Conservation (phyloP, 2,113 vertebrate genomes). For the Leucosticte australis region DNA sequence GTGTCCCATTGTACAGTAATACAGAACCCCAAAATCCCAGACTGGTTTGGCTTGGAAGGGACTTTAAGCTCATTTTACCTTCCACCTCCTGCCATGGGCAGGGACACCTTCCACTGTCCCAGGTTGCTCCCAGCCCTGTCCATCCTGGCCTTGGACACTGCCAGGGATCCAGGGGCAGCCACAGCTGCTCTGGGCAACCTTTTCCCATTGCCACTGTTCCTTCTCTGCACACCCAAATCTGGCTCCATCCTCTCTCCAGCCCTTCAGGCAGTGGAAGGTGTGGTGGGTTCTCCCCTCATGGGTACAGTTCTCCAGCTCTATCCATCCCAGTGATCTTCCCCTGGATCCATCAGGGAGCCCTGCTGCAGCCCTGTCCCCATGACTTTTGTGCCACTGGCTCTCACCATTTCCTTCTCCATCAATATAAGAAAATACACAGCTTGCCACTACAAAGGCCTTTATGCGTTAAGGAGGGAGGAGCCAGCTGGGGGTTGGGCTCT, state of each 20-base stretch:
- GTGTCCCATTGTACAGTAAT: accelerated
- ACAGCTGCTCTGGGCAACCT: not conserved
- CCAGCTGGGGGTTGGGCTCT: not conserved
- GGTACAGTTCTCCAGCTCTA: not conserved
- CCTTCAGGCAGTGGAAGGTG: not conserved
- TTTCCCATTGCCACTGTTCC: not conserved
- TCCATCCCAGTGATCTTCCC: not conserved
- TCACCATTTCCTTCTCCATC: not conserved
- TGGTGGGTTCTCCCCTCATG: not conserved
- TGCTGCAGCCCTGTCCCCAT: not conserved
- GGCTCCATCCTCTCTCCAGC: not conserved
- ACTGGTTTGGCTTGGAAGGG: not conserved
- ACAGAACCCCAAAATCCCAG: not conserved
- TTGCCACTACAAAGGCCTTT: not conserved
- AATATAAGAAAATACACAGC: not conserved
- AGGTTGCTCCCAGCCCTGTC: accelerated
- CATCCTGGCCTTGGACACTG: accelerated
- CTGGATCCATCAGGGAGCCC: not conserved
- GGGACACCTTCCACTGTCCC: not conserved
- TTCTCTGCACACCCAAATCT: not conserved
- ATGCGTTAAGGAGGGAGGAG: no score
- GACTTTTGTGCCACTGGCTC: not conserved
- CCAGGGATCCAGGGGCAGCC: not conserved
- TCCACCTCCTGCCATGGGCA: not conserved
- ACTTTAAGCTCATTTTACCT: not conserved